phyloP scores from a whole-genome alignment of 2,113 vertebrate species.

The Spheniscus mendiculus region DNA sequence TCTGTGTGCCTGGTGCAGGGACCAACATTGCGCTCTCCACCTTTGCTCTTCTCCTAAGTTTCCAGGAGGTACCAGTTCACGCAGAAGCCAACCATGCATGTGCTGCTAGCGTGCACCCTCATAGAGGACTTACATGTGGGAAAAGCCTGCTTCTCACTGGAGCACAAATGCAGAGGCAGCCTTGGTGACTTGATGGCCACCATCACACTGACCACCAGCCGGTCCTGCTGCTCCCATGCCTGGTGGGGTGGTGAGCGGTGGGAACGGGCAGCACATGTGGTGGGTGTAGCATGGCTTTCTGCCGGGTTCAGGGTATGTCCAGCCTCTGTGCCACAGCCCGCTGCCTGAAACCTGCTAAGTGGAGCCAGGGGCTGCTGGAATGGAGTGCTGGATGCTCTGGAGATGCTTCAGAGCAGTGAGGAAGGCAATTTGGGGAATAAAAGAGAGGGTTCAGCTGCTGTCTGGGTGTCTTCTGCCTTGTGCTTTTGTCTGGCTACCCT shows the following conservation, averaged over 20 bases:
- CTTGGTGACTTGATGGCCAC: accelerated
- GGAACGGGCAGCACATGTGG: accelerated
- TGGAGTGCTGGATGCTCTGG: neutral
- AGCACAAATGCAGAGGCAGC: neutral
- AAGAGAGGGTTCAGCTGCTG: neutral
- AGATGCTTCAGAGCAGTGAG: neutral
- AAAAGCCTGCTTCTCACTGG: accelerated
- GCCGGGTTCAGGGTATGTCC: neutral
- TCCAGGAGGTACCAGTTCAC: neutral
- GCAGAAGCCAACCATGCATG: accelerated
- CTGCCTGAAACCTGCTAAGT: neutral
- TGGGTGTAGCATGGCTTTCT: neutral
- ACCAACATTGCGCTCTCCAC: neutral
- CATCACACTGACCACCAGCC: neutral
- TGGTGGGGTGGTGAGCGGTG: accelerated
- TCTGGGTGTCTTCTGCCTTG: neutral
- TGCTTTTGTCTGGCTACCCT: neutral
- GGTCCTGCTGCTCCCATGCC: too few relatives aligned
- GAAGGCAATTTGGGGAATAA: neutral
- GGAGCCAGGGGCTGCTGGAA: neutral
- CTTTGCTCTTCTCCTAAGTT: neutral
- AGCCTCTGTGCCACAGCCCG: neutral
- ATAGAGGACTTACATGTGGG: neutral
- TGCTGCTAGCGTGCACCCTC: neutral
- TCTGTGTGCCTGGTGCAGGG: neutral